Evolutionary conservation across 2,888 invertebrate genomes (phyloP).

Genomic region (Piscicola geometra): DNA sequence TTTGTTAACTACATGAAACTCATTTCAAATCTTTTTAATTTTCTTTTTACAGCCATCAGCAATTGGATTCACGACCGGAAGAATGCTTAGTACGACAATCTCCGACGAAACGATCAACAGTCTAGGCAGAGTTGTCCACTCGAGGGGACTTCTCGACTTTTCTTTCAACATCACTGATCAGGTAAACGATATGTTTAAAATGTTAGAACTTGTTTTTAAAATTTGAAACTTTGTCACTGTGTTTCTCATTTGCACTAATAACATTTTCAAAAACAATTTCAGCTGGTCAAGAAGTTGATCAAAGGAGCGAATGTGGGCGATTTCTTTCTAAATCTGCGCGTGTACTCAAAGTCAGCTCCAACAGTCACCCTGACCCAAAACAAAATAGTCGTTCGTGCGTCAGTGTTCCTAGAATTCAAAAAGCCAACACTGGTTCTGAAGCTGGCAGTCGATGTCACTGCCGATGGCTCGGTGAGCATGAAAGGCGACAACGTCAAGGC

Average conservation of each 20-base stretch:
- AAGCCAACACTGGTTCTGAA: not conserved
- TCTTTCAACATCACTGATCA: not conserved
- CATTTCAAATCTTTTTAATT: too few relatives aligned
- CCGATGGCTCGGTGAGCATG: not conserved
- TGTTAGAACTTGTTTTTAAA: too few relatives aligned
- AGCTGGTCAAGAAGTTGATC: not conserved
- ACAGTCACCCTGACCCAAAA: not conserved
- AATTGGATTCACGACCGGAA: not conserved
- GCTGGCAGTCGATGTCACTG: not conserved
- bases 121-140: not conserved
- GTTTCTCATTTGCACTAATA: not conserved
- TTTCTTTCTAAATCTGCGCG: not conserved
- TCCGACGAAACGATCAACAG: constrained; percentile 2
- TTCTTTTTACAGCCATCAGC: too few relatives aligned
- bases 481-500: not conserved
- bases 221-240: too few relatives aligned
- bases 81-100: not conserved
- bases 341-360: not conserved
- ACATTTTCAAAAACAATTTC: not conserved
- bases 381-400: not conserved
- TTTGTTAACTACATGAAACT: too few relatives aligned
- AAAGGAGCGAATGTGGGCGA: too few relatives aligned
- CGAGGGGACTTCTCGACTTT: not conserved
- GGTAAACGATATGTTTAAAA: too few relatives aligned
- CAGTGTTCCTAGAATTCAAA: not conserved